Base-by-base conservation (phyloP, 2,888 invertebrate species). In the Julus scandinavius region DNA sequence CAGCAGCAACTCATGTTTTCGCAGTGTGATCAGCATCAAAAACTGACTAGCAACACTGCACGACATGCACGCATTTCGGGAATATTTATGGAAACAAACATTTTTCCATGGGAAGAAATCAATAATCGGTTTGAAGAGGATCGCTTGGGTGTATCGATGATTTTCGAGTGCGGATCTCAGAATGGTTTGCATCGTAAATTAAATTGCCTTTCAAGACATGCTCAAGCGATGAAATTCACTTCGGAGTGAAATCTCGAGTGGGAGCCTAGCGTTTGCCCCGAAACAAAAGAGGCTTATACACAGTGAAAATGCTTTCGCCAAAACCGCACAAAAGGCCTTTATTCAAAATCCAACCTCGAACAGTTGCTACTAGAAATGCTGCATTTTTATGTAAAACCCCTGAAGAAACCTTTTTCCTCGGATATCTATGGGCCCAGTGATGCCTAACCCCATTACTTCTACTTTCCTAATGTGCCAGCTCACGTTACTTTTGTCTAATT, bases 81-180 rank as follows among this genome's bases (percentile, higher is more conserved):
- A 54, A 54, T 63, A 63, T n/a, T 63, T 63, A 20, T 63, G 63
- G 63, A 63, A 63, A 63, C 63, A 63, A 63, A 63, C 63, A 63
- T 63, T 63, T 49, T 63, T 63, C n/a, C 63, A 20, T 63, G n/a
- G n/a, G n/a, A 29, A 63, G n/a, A 63, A 63, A 63, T 63, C 63
- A 63, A 63, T 63, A 63, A 63, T 63, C 63, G 6, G 63, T 20
- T 63, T 63, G 20, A 63, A 63, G 63, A 20, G 63, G 63, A 63
- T 63, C 20, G 63, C n/a, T n/a, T 20, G 7, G 63, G n/a, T 63
- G 63, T 20, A n/a, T 63, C 63, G 63, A 63, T n/a, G 63, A 63
- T 63, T 63, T 45, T 63, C 63, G 20, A 63, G 63, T 63, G 20
- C 63, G 17, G 15, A 15, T 17, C 15, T 13, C 54, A 5, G 15